These are phyloP conservation scores for Corythornis vintsioides DNA, from an alignment of 2,113 vertebrate species.

Conservation along the genomic window DNA sequence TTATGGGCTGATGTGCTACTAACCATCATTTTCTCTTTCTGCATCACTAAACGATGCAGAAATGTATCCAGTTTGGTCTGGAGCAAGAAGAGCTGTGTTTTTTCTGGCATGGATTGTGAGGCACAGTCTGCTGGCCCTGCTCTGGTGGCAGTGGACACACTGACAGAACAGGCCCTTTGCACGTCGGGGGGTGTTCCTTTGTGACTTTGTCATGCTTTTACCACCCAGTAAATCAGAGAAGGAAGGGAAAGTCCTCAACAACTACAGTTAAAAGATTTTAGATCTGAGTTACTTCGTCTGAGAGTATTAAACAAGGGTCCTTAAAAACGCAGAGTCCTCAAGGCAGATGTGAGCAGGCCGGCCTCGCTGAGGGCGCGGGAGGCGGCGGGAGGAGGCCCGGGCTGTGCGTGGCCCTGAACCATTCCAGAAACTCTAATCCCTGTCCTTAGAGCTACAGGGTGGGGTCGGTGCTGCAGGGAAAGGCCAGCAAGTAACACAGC, in stretches of 20 bases:
- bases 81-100: not conserved
- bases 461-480: not conserved
- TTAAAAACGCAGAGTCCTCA: not conserved
- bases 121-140: not conserved
- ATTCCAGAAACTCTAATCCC: conserved; percentile 23
- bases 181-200: not conserved
- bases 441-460: not conserved
- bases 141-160: not conserved
- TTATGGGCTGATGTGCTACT: not conserved
- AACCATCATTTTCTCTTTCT: not conserved
- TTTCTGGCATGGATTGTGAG: fast-evolving
- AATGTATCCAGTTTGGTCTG: not conserved
- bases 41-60: not conserved
- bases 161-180: not conserved
- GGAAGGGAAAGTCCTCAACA: not conserved
- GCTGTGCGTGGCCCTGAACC: not conserved
- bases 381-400: not conserved
- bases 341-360: too few relatives aligned
- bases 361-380: not conserved
- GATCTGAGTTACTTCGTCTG: not conserved
- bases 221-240: not conserved
- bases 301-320: not conserved
- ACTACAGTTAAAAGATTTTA: not conserved
- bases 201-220: not conserved
- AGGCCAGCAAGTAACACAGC: not conserved